Percentiles rank a stretch among this genome's conserved stretches.
phyloP scores from a whole-genome alignment of 1,140 invertebrate genomes.

The Acromyrmex echinatior region DNA sequence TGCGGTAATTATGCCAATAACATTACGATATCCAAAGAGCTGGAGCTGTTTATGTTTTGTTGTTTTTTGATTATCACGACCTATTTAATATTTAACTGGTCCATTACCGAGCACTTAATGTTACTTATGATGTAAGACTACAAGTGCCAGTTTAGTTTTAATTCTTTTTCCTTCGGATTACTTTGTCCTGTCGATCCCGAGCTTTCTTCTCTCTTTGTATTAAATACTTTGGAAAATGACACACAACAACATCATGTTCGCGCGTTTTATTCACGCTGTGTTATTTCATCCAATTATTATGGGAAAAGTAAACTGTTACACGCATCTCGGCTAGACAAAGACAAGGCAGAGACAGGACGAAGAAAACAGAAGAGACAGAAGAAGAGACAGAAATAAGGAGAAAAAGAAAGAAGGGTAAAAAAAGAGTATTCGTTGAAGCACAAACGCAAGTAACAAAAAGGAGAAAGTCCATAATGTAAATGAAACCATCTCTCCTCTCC shows the following conservation, averaged over 20 bases:
- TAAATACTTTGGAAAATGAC: conserved; percentile 19
- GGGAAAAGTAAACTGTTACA: conserved; percentile 39
- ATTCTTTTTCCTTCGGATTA: conserved; percentile 5
- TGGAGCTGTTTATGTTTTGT: background rate
- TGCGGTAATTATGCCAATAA: conserved; percentile 49
- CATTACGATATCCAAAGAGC: conserved; percentile 13
- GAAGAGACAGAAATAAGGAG: background rate
- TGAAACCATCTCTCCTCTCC: conserved; percentile 62
- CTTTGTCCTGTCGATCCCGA: background rate
- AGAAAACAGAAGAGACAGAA: background rate
- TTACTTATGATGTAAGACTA: conserved; percentile 9
- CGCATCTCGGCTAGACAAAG: conserved; percentile 7
- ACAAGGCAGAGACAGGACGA: background rate
- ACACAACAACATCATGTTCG: background rate
- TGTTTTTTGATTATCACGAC: conserved; percentile 11
- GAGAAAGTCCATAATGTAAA: conserved; percentile 75
- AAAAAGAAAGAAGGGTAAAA: background rate
- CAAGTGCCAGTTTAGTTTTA: background rate
- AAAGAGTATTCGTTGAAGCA: conserved; percentile 51
- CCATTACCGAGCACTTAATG: conserved; percentile 29
- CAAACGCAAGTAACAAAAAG: conserved; percentile 66
- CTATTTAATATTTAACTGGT: conserved; percentile 41
- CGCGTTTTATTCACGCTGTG: background rate
- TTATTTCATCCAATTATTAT: conserved; percentile 40
- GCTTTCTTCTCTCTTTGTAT: background rate